Conservation (phyloP, 2,113 vertebrate species). For the Ramphastos sulfuratus region DNA sequence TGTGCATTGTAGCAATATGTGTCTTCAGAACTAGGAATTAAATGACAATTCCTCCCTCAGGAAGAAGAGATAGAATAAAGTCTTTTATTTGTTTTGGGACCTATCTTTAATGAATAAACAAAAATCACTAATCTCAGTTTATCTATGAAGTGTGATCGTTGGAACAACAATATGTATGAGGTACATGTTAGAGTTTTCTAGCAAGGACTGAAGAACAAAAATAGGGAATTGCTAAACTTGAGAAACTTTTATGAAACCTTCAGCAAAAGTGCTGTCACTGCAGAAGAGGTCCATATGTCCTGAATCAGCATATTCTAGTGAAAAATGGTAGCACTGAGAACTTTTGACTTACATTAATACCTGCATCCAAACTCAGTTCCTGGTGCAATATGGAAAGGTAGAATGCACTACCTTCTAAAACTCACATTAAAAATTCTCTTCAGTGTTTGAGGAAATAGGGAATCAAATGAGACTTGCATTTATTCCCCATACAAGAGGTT, state of each 20-base stretch:
- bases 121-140: not conserved
- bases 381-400: not conserved
- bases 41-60: not conserved
- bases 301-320: not conserved
- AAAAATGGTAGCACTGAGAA: not conserved
- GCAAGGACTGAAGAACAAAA: not conserved
- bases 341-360: not conserved
- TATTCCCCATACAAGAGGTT: not conserved
- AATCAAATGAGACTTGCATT: not conserved
- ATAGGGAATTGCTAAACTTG: not conserved
- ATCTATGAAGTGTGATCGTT: not conserved
- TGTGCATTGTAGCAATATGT: fast-evolving
- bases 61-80: not conserved
- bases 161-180: too few species aligned
- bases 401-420: not conserved
- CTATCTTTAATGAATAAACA: not conserved
- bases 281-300: not conserved
- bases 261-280: not conserved
- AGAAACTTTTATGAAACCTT: not conserved
- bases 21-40: not conserved
- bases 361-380: not conserved
- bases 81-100: not conserved
- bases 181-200: not conserved
- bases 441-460: not conserved
- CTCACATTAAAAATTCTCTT: not conserved